Evolutionary conservation across 1,140 invertebrate species (phyloP).

Genomic region (Scaptomyza graminum): DNA sequence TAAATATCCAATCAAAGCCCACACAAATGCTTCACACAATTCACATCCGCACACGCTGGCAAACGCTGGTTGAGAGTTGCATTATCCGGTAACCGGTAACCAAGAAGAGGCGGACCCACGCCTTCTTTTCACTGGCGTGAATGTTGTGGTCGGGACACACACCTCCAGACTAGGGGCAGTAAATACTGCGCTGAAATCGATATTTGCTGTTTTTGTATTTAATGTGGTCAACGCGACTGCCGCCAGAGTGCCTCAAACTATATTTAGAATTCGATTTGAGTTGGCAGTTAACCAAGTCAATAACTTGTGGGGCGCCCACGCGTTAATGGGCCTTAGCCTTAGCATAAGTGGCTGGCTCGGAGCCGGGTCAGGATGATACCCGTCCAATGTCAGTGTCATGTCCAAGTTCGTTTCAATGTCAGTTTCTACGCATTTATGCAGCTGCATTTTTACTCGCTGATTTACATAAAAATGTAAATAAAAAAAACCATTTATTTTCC

Average conservation of each 20-base stretch:
- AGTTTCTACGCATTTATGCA: conserved; percentile 23
- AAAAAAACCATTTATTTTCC: background rate
- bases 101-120: conserved; percentile 31
- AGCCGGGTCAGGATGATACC: conserved; percentile 13
- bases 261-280: conserved; percentile 68
- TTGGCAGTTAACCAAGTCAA: conserved; percentile 54
- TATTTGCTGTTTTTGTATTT: conserved; percentile 40
- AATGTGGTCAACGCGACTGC: conserved; percentile 58
- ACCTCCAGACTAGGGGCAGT: conserved; percentile 25
- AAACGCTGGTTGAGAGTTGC: conserved; percentile 40
- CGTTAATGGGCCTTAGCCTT: background rate
- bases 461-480: background rate
- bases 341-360: background rate
- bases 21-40: conserved; percentile 17
- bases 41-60: conserved; percentile 40
- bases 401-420: conserved; percentile 78
- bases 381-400: conserved; percentile 26
- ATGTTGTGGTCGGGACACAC: conserved; percentile 43
- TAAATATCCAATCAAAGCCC: conserved; percentile 39
- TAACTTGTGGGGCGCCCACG: conserved; percentile 36
- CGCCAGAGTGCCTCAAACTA: conserved; percentile 38
- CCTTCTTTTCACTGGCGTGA: background rate
- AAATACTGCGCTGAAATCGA: conserved; percentile 69
- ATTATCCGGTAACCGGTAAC: conserved; percentile 19
- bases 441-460: background rate